A percentile compares a stretch with the other conserved stretches of the same genome.
These are phyloP conservation scores for Astyanax mexicanus DNA, from an alignment of 2,797 vertebrate species.

Conservation along the genomic window DNA sequence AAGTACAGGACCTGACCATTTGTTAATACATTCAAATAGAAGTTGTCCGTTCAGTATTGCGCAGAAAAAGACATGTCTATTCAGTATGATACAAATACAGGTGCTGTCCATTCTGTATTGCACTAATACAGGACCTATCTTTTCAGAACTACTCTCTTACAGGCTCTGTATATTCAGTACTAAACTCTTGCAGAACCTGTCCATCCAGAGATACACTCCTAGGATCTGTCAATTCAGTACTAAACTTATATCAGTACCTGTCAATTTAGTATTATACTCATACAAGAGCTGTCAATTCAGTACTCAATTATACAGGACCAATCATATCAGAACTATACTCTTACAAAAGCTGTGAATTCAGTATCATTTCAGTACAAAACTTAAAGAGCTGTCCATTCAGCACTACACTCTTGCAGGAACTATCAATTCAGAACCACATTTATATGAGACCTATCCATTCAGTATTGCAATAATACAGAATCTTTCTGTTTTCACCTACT, in stretches of 20 bases:
- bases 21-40: background rate
- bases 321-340: too few relatives aligned
- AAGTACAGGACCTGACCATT: background rate
- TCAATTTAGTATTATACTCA: background rate
- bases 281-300: too few relatives aligned
- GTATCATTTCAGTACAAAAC: too few relatives aligned
- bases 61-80: background rate
- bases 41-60: background rate
- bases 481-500: background rate
- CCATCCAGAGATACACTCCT: background rate
- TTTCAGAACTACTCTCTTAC: background rate
- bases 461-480: too few relatives aligned
- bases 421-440: too few relatives aligned
- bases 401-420: too few relatives aligned
- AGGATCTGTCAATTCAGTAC: background rate
- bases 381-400: too few relatives aligned
- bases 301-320: too few relatives aligned
- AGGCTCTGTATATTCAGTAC: background rate
- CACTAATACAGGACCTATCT: background rate
- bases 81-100: background rate
- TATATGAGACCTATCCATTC: too few relatives aligned
- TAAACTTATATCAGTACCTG: background rate
- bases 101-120: background rate
- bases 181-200: background rate
- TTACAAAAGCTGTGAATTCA: too few relatives aligned